Conservation (phyloP, 2,113 vertebrate genomes). For the Asarcornis scutulata region DNA sequence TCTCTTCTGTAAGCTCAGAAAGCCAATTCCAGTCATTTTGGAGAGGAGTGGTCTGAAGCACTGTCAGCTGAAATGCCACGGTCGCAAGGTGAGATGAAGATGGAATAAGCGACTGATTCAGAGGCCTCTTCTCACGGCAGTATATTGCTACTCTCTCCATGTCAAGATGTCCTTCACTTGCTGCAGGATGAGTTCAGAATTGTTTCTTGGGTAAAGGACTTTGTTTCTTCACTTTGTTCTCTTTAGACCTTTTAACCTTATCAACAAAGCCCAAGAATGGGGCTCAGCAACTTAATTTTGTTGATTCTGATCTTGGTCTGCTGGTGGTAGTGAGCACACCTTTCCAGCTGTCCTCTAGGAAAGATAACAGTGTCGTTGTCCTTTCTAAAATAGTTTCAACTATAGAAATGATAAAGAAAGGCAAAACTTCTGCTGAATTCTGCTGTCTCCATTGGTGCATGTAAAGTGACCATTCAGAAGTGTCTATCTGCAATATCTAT, state of each 20-base stretch:
- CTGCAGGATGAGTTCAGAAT: neutral
- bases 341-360: neutral
- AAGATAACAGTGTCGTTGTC: neutral
- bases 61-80: neutral
- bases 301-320: neutral
- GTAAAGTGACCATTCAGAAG: neutral
- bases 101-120: neutral
- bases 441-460: neutral
- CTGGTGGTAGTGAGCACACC: neutral
- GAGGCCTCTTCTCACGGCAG: neutral
- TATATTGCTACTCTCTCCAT: neutral
- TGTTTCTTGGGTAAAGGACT: neutral
- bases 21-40: neutral
- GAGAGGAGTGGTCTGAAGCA: constrained; percentile 2
- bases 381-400: neutral
- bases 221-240: neutral
- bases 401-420: neutral
- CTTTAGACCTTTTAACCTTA: neutral
- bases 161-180: neutral
- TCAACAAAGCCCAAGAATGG: neutral
- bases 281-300: neutral
- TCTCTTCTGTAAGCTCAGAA: neutral
- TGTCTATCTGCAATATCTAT: neutral
- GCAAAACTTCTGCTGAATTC: neutral
- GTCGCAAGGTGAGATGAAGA: neutral